Base-by-base conservation (phyloP, 2,113 vertebrate species). In the Petrocephalus zakoni region DNA sequence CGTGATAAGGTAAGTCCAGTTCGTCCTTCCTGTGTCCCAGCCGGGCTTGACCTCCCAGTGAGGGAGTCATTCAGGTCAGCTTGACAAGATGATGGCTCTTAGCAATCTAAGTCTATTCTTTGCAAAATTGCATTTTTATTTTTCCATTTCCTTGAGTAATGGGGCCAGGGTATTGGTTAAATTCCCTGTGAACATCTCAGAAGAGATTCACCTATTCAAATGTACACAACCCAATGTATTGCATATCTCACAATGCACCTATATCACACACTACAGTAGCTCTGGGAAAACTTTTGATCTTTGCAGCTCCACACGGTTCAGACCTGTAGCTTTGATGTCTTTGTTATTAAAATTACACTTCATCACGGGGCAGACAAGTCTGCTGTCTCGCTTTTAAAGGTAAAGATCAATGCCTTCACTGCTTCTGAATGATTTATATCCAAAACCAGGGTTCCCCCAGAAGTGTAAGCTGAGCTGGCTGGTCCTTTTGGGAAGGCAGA, bases 1-100 rank as follows among this genome's bases (percentile, higher is more conserved):
- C 68, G 2, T 0, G 92, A 90, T 49, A 94, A 93, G 92, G 93
- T 92, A 61, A 0, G 90, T 5, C 34, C 56, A 29, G 34, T 82
- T 22, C 0, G 1, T 82, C 42, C n/a, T 11, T 25, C 25, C 61
- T 64, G n/a, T 42, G 42, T 42, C 42, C 42, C 42, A 42, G 42
- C 42, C 42, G 42, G 42, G 42, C 42, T 42, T 42, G 42, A 2
- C 42, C 42, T 42, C 42, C 42, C 1, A 42, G 42, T 42, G 42
- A 42, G 42, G n/a, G n/a, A n/a, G n/a, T n/a, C n/a, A n/a, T n/a
- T n/a, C n/a, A n/a, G n/a, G n/a, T n/a, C n/a, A n/a, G n/a, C n/a
- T n/a, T n/a, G n/a, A n/a, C n/a, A n/a, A n/a, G n/a, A 64, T 25
- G 61, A 64, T 1, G n/a, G 10, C 22, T 64, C n/a, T 25, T 64